Conservation (phyloP, 1,140 invertebrate genomes). For the Zaprionus kolodkinae region DNA sequence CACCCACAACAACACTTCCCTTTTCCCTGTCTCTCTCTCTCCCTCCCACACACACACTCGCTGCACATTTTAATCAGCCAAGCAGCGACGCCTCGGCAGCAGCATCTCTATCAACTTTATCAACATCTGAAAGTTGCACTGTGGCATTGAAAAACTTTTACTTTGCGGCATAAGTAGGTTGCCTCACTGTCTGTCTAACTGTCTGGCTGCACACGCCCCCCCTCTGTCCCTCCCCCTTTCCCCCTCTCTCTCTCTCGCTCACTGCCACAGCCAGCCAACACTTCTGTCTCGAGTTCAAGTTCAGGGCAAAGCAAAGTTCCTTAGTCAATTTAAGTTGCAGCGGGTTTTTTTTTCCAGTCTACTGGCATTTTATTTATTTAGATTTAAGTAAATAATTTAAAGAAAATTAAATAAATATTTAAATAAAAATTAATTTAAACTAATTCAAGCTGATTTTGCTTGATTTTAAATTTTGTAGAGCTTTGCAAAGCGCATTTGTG, state of each 20-base stretch:
- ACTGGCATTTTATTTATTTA: neutral
- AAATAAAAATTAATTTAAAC: no score
- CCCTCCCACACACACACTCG: neutral
- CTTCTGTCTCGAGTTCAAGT: conserved; percentile 33
- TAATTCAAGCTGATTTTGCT: neutral
- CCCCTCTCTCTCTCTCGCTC: neutral
- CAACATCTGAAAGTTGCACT: conserved; percentile 41
- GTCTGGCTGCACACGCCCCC: neutral
- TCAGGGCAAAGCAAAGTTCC: conserved; percentile 13
- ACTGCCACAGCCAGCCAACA: neutral
- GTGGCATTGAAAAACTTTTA: conserved; percentile 57
- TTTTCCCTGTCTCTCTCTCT: no score
- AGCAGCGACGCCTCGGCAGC: neutral
- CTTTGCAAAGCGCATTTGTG: no score
- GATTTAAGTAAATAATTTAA: no score
- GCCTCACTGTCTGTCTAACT: conserved; percentile 20
- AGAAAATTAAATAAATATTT: no score
- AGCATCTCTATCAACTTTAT: conserved; percentile 44
- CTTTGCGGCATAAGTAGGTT: conserved; percentile 55
- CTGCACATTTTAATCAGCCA: conserved; percentile 36
- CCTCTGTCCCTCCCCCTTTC: no score
- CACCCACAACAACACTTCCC: neutral
- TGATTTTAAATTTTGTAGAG: neutral
- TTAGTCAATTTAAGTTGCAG: neutral
- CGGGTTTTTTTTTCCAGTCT: neutral